phyloP scores from a whole-genome alignment of 2,797 vertebrate species.

The Alosa sapidissima region DNA sequence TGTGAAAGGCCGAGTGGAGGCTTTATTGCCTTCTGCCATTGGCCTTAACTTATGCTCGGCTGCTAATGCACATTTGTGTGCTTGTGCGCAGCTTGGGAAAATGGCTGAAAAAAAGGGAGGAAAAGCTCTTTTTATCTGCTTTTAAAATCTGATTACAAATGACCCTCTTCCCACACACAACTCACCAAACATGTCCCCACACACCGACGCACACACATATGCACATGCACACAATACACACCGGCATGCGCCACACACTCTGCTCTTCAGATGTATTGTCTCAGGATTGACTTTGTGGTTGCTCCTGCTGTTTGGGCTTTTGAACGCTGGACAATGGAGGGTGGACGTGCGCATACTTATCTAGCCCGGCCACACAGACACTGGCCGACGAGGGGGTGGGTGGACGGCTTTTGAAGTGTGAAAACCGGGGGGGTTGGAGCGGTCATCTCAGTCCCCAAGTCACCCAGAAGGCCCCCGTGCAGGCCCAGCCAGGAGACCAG shows the following conservation, averaged over 20 bases:
- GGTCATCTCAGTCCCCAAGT: slow-evolving; percentile 15
- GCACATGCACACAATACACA: slow-evolving; percentile 1
- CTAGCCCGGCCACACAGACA: slow-evolving; percentile 44
- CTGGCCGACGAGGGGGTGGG: slow-evolving; percentile 16
- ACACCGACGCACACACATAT: neutral
- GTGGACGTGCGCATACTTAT: slow-evolving; percentile 63
- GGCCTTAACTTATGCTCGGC: neutral
- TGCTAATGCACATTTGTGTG: neutral
- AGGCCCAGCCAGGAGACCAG: slow-evolving; percentile 27
- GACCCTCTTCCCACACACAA: neutral
- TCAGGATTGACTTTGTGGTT: slow-evolving; percentile 50
- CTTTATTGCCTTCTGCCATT: slow-evolving; percentile 27
- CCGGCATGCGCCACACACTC: neutral
- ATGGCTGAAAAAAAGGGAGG: neutral
- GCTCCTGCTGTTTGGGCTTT: slow-evolving; percentile 50
- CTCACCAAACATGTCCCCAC: neutral
- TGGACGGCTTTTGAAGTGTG: slow-evolving; percentile 63
- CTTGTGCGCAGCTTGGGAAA: neutral
- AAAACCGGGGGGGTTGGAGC: slow-evolving; percentile 40
- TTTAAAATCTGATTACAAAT: neutral
- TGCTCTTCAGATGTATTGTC: slow-evolving; percentile 66
- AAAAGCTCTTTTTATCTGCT: neutral
- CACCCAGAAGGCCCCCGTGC: neutral
- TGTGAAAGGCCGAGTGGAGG: too few relatives aligned
- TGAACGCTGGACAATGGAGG: slow-evolving; percentile 63